Percentiles rank a stretch among this genome's conserved stretches.
Conservation (phyloP, 2,888 invertebrate genomes). For the Sylvicola cinctus region DNA sequence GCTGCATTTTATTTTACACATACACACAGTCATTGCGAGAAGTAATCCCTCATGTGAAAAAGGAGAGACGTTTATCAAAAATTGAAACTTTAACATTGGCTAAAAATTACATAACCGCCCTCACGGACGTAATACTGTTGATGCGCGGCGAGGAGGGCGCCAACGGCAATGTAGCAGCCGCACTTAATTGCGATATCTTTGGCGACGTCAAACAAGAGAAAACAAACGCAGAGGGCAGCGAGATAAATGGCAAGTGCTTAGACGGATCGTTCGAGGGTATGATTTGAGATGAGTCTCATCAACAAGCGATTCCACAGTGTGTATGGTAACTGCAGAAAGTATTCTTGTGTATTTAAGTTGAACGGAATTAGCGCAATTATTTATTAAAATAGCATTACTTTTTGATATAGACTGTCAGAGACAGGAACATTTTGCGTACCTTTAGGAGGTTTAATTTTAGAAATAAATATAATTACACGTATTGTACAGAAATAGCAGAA, state of each 20-base stretch:
- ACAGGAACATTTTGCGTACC: too few relatives aligned
- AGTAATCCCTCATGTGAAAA: slow-evolving; percentile 71
- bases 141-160: slow-evolving; percentile 41
- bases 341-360: too few relatives aligned
- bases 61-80: slow-evolving; percentile 66
- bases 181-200: slow-evolving; percentile 3
- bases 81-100: slow-evolving; percentile 75
- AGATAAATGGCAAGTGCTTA: neutral
- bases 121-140: slow-evolving; percentile 68
- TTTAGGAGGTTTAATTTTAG: too few relatives aligned
- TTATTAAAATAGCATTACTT: too few relatives aligned
- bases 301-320: neutral
- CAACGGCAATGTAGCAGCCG: slow-evolving; percentile 1
- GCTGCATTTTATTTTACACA: too few relatives aligned
- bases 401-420: too few relatives aligned
- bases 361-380: too few relatives aligned
- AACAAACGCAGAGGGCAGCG: neutral
- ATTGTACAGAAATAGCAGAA: too few relatives aligned
- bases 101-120: slow-evolving; percentile 75
- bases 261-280: slow-evolving; percentile 2
- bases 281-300: too few relatives aligned
- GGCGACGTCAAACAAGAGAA: neutral
- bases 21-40: slow-evolving; percentile 52
- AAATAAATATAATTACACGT: too few relatives aligned
- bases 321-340: too few relatives aligned